Evolutionary conservation across 2,797 vertebrate species (phyloP).

Genomic region (Yasuhikotakia modesta): DNA sequence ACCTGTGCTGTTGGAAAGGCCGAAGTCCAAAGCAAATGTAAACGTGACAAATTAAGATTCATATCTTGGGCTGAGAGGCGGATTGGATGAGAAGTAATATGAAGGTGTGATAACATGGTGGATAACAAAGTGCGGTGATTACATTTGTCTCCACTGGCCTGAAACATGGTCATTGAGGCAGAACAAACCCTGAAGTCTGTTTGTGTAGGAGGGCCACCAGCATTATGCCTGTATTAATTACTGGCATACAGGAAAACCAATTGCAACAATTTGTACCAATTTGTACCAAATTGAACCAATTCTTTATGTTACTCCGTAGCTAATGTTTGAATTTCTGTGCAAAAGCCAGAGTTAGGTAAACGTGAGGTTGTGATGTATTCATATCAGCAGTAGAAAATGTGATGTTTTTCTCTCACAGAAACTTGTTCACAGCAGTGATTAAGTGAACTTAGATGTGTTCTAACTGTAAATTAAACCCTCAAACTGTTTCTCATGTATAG

Average conservation of each 20-base stretch:
- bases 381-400: not conserved
- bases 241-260: slow-evolving; percentile 66
- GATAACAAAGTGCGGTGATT: slow-evolving; percentile 80
- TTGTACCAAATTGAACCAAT: too few species aligned
- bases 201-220: slow-evolving; percentile 54
- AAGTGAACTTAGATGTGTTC: not conserved
- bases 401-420: not conserved
- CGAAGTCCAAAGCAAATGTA: slow-evolving; percentile 68
- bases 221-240: slow-evolving; percentile 59
- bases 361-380: not conserved
- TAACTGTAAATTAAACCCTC: slow-evolving; percentile 28
- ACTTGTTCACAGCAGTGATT: slow-evolving; percentile 1
- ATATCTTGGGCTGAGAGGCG: slow-evolving; percentile 67
- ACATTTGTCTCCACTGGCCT: slow-evolving; percentile 77
- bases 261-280: slow-evolving; percentile 28
- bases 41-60: slow-evolving; percentile 76
- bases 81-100: slow-evolving; percentile 72
- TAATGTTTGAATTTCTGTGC: not conserved
- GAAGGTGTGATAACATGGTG: slow-evolving; percentile 71
- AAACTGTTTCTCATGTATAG: not conserved
- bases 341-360: not conserved
- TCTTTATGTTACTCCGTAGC: not conserved
- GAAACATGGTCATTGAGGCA: slow-evolving; percentile 68
- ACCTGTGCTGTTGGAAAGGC: slow-evolving; percentile 63
- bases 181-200: slow-evolving; percentile 68